Evolutionary conservation across 2,113 vertebrate species (phyloP), one percentile per base, ranked within the genome.

Genomic region (Campylorhamphus procurvoides): DNA sequence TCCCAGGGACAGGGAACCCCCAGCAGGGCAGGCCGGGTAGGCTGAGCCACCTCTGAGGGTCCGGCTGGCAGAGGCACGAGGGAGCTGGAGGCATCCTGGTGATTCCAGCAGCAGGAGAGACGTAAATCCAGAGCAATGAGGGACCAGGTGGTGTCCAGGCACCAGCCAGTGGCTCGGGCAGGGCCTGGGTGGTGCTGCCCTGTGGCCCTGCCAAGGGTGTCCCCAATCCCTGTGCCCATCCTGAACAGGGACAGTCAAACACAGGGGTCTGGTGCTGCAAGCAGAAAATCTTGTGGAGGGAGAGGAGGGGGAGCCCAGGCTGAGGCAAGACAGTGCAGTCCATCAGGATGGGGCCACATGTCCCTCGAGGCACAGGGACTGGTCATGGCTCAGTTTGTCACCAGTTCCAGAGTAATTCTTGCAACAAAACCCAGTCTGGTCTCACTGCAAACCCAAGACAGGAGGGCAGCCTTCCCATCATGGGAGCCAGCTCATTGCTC

Each of bases 51-150:
- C 0, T 0, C 66, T 1, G 2, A 20, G 85, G 91, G 28, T 16
- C 68, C 0, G 2, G n/a, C 40, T 37, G 60, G 37, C 0, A 1
- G 40, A 2, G 52, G 52, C 46, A 8, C 52, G 35, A 62, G 25
- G 18, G 18, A 37, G 11, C 47, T 0, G 0, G 29, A 10, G n/a
- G 25, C 46, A 12, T 20, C 74, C 73, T 10, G 1, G 7, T 2
- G 62, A 63, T 42, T 23, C 49, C 49, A 4, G 5, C 33, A 6
- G 35, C 50, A 22, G 37, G 8, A 23, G 11, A 17, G 47, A 19
- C 0, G 0, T 0, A 53, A 87, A 69, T 8, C 13, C 46, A 4
- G 69, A 44, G 7, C 1, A 9, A 9, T 0, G 0, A 7, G 74
- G 84, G 73, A 44, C 10, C 2, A 31, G 49, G 7, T 9, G 72